phyloP scores from a whole-genome alignment of 2,888 invertebrate species.

The Poecilus cupreus region DNA sequence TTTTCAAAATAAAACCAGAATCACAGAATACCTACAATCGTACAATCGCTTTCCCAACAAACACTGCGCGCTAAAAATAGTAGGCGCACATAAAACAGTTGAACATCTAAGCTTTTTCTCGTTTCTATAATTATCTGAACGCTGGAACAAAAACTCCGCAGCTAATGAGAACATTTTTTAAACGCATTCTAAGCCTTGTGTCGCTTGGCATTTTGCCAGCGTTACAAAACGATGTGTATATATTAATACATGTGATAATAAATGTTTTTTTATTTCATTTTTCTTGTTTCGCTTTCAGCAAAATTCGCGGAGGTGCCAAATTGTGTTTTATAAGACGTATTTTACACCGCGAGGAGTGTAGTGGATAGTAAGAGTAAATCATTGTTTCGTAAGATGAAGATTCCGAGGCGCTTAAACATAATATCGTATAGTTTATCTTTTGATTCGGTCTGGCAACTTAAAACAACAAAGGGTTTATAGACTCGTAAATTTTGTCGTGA shows the following conservation, averaged over 20 bases:
- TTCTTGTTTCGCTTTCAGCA: slow-evolving; percentile 29
- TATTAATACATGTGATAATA: slow-evolving; percentile 20
- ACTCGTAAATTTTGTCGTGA: too few relatives aligned
- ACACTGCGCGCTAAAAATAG: not conserved
- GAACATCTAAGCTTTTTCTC: slow-evolving; percentile 28
- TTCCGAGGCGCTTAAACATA: too few relatives aligned
- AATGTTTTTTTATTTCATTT: slow-evolving; percentile 28
- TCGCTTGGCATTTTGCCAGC: not conserved
- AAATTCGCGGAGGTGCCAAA: not conserved
- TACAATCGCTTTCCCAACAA: too few relatives aligned
- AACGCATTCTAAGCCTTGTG: slow-evolving; percentile 2
- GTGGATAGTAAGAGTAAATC: too few relatives aligned
- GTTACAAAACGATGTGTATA: not conserved
- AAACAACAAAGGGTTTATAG: too few relatives aligned
- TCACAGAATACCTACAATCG: too few relatives aligned
- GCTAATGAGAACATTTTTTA: slow-evolving; percentile 40
- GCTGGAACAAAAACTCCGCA: slow-evolving; percentile 1
- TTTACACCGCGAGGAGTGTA: not conserved
- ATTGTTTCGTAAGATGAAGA: too few relatives aligned
- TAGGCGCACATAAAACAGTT: not conserved
- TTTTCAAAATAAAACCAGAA: too few relatives aligned
- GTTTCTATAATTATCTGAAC: slow-evolving; percentile 29
- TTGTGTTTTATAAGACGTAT: not conserved
- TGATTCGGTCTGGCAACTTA: too few relatives aligned
- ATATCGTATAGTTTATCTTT: too few relatives aligned